These are phyloP conservation scores for Leucophenga maculata DNA, from an alignment of 2,888 invertebrate genomes.

Conservation along the genomic window DNA sequence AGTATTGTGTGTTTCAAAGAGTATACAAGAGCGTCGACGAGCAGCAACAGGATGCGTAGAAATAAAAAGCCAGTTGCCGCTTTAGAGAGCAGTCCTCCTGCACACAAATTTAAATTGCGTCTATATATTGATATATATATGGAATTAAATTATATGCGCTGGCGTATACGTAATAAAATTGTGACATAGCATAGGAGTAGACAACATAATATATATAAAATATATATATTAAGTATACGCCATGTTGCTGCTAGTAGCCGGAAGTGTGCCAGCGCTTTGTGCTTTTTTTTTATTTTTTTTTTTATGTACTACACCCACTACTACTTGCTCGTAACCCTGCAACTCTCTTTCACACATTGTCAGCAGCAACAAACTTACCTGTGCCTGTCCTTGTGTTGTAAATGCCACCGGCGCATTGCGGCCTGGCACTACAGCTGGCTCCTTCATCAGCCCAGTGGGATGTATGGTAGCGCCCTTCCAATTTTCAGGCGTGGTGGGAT, in stretches of 20 bases:
- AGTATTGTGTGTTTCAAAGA: slow-evolving; percentile 38
- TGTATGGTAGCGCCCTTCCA: slow-evolving; percentile 72
- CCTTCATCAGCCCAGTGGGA: slow-evolving; percentile 77
- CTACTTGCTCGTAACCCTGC: neutral
- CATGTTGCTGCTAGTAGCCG: neutral
- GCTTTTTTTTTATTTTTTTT: slow-evolving; percentile 25
- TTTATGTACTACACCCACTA: neutral
- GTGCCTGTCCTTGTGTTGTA: slow-evolving; percentile 70
- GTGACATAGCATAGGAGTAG: neutral
- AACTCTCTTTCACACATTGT: neutral
- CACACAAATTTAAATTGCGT: too few species aligned
- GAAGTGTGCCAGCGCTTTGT: neutral
- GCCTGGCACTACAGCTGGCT: slow-evolving; percentile 74
- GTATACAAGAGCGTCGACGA: slow-evolving; percentile 42
- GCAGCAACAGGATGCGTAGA: slow-evolving; percentile 21
- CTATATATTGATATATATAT: neutral
- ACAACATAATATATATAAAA: neutral
- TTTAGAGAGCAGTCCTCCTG: too few species aligned
- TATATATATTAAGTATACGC: neutral
- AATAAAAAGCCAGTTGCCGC: slow-evolving; percentile 30
- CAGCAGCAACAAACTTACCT: slow-evolving; percentile 55
- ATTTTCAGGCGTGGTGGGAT: slow-evolving; percentile 71
- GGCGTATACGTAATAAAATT: slow-evolving; percentile 5
- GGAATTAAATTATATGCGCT: slow-evolving; percentile 32
- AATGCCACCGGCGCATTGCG: slow-evolving; percentile 72